These are phyloP conservation scores for Pygoscelis antarcticus DNA, from an alignment of 2,113 vertebrate genomes.

Conservation along the genomic window DNA sequence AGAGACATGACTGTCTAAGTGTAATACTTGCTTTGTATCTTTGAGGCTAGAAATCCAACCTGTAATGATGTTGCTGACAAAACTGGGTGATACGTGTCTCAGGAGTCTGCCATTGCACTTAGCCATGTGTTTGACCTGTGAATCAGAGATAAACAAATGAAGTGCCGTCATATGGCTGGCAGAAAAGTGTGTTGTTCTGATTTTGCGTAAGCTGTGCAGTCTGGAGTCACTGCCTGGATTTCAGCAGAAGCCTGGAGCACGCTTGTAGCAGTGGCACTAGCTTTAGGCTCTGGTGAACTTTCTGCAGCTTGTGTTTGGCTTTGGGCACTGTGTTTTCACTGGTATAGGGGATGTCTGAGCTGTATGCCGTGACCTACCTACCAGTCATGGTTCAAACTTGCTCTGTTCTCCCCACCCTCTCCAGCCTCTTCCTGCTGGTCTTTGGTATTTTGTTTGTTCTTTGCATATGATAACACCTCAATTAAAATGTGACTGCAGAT, in stretches of 20 bases:
- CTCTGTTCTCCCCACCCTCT: background rate
- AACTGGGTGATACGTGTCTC: background rate
- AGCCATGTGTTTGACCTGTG: fast-evolving
- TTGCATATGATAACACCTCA: background rate
- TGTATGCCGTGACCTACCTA: background rate
- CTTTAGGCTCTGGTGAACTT: background rate
- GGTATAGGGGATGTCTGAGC: background rate
- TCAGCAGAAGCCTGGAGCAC: background rate
- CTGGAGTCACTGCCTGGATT: background rate
- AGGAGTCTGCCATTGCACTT: background rate
- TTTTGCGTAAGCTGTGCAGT: background rate
- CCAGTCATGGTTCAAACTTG: background rate
- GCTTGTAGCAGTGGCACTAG: background rate
- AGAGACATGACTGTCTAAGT: background rate
- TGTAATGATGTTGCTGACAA: background rate
- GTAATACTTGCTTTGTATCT: background rate
- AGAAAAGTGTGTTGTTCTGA: background rate
- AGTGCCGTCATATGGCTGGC: background rate
- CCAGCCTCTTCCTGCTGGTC: background rate
- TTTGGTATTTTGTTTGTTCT: background rate
- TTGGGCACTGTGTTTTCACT: background rate
- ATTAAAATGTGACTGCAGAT: background rate
- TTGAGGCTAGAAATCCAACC: background rate
- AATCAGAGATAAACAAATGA: background rate
- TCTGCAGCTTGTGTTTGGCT: background rate